phyloP scores from a whole-genome alignment of 2,888 invertebrate species.

The Thecophora atra region DNA sequence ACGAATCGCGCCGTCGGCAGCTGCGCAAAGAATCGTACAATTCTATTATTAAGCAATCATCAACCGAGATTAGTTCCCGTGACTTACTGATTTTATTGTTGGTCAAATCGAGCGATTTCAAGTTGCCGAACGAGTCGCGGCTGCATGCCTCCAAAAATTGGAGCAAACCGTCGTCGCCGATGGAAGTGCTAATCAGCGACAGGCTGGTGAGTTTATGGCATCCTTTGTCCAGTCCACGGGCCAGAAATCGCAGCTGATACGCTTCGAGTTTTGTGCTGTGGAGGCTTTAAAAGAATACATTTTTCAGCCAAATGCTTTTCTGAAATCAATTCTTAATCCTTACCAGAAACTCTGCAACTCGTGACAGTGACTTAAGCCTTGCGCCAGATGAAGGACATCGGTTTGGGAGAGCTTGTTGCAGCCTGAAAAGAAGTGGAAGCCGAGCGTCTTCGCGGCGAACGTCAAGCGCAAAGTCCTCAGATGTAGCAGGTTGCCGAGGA shows the following conservation, averaged over 20 bases:
- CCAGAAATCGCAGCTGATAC: slow-evolving; percentile 58
- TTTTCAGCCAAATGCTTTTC: not conserved
- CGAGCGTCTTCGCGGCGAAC: slow-evolving; percentile 63
- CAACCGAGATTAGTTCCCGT: not conserved
- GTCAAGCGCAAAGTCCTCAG: slow-evolving; percentile 61
- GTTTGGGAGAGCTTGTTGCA: slow-evolving; percentile 62
- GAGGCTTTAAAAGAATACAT: slow-evolving; percentile 48
- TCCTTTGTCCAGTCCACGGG: slow-evolving; percentile 62
- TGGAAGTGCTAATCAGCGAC: slow-evolving; percentile 57
- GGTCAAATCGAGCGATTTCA: slow-evolving; percentile 57
- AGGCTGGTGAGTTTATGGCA: slow-evolving; percentile 58
- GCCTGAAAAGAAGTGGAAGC: slow-evolving; percentile 61
- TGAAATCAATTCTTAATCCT: slow-evolving; percentile 17
- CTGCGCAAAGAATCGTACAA: slow-evolving; percentile 43
- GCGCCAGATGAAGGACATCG: slow-evolving; percentile 57
- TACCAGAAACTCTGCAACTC: slow-evolving; percentile 62
- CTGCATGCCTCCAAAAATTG: slow-evolving; percentile 58
- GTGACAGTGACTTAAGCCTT: slow-evolving; percentile 61
- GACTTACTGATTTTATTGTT: slow-evolving; percentile 63
- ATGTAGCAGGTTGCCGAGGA: slow-evolving; percentile 63
- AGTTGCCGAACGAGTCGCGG: slow-evolving; percentile 58
- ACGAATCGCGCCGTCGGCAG: slow-evolving; percentile 60
- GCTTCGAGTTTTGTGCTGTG: slow-evolving; percentile 62
- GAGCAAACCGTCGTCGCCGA: slow-evolving; percentile 62
- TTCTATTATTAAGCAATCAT: not conserved